Percentiles rank a stretch among this genome's conserved stretches.
Conservation (phyloP, 23 tunicate genomes). For the Diplosoma virens region DNA sequence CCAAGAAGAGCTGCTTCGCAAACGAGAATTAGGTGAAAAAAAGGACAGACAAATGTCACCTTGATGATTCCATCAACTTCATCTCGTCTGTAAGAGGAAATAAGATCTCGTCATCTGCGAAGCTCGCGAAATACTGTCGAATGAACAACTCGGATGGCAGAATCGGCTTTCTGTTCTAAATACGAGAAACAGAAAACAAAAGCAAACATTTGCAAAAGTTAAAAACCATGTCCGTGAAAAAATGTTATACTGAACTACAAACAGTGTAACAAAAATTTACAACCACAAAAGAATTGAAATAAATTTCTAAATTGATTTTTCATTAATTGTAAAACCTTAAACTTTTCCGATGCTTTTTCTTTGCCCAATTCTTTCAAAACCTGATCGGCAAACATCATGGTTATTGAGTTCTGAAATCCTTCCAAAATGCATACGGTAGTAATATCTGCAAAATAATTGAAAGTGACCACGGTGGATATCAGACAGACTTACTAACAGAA, state of each 20-base stretch:
- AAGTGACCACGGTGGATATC: neutral
- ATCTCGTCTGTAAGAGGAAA: constrained; percentile 57
- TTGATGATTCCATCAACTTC: constrained; percentile 9
- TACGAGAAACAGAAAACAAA: neutral
- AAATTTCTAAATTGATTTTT: too few relatives aligned
- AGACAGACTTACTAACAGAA: too few relatives aligned
- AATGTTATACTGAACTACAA: too few relatives aligned
- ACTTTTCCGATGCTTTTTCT: constrained; percentile 65
- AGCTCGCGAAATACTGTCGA: constrained; percentile 82
- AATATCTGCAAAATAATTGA: constrained; percentile 53
- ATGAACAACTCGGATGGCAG: constrained; percentile 73
- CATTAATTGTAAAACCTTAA: too few relatives aligned
- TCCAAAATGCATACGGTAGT: constrained; percentile 94
- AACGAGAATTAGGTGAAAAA: too few relatives aligned
- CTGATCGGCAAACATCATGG: constrained; percentile 84
- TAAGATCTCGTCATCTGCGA: constrained; percentile 59
- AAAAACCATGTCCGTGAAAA: too few relatives aligned
- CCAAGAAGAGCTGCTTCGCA: too few relatives aligned
- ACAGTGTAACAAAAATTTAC: too few relatives aligned
- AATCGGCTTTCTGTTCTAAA: constrained; percentile 53
- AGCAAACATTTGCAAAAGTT: neutral
- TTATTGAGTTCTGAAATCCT: constrained; percentile 68
- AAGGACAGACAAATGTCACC: constrained; percentile 19
- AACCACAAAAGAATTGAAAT: too few relatives aligned
- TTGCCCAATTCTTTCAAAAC: constrained; percentile 81